Evolutionary conservation across 1,140 invertebrate genomes (phyloP), one percentile per base, ranked within the genome.

Genomic region (Philotrypesis tridentata): DNA sequence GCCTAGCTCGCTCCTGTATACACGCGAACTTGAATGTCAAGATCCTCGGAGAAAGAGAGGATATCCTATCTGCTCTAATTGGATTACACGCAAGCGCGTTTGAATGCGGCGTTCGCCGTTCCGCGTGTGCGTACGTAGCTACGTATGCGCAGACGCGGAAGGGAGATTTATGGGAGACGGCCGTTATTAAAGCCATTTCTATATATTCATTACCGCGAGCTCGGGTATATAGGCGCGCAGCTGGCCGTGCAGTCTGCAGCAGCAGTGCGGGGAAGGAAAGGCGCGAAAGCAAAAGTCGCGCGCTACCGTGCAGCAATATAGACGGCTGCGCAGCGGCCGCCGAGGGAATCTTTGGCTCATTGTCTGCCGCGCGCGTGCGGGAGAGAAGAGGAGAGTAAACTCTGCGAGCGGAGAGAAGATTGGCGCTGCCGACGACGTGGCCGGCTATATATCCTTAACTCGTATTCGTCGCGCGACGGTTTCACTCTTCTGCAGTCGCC

Each of bases 41-140:
- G 71, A 43, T 72, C 55, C 5, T 37, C 21, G 43, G 65, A 12
- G 33, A 23, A 31, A 55, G 61, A 65, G 27, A 63, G 23, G 21
- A 43, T 43, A 60, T 60, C 80, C 23, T 29, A 72, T 31, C 71
- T 67, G 17, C 74, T 75, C 71, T 83, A 83, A 83, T 83, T 79
- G 81, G 74, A 82, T 82, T 72, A 82, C 74, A 27, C 74, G 65
- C 25, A 37, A 8, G 11, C 21, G 61, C 11, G 14, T 48, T 31
- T 21, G 7, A 33, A 55, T 31, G 31, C 43, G 17, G 48, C 9
- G 76, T 31, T n/a, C 3, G 27, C 17, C 1, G 29, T 23, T 9
- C 14, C 17, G 23, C 21, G 27, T 3, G 12, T 43, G 12, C 11
- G 12, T 43, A 43, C 14, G 40, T 40, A 27, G n/a, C 1, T 55